phyloP scores from a whole-genome alignment of 1,140 invertebrate genomes.

The Euborellia annulipes region DNA sequence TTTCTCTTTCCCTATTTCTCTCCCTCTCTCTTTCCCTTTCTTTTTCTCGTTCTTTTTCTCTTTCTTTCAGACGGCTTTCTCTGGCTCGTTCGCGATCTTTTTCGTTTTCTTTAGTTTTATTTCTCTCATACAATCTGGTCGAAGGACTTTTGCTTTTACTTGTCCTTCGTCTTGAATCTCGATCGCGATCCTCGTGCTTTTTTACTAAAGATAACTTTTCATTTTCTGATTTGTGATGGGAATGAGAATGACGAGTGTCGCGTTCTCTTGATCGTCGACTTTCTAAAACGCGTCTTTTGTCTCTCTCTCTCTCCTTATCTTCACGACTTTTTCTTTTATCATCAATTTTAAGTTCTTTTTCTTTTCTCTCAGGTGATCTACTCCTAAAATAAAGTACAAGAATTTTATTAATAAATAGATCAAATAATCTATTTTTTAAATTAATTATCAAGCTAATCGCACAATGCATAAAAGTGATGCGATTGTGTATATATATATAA shows the following conservation, averaged over 20 bases:
- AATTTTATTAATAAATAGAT: too few species aligned
- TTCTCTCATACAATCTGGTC: neutral
- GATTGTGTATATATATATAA: too few species aligned
- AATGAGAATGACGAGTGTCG: too few species aligned
- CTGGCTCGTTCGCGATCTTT: conserved; percentile 21
- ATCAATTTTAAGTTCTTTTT: neutral
- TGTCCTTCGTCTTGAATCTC: too few species aligned
- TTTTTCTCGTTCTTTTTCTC: conserved; percentile 29
- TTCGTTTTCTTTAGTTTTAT: conserved; percentile 3
- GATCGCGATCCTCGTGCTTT: too few species aligned
- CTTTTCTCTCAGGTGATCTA: conserved; percentile 15
- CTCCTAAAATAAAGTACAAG: conserved; percentile 15
- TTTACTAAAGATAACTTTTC: too few species aligned
- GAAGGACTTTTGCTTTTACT: too few species aligned
- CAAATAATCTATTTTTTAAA: too few species aligned
- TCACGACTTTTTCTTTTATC: conserved; percentile 4
- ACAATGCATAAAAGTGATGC: too few species aligned
- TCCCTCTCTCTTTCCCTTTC: conserved; percentile 26
- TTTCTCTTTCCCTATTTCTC: conserved; percentile 24
- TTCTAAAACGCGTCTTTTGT: neutral
- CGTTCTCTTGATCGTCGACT: too few species aligned
- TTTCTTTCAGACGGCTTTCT: conserved; percentile 21
- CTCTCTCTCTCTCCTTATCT: conserved; percentile 1
- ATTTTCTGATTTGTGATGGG: too few species aligned
- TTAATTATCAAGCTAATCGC: too few species aligned